phyloP scores from a whole-genome alignment of 37 sponge, comb jelly and placozoan species.

The Cliona cf. orientalis region DNA sequence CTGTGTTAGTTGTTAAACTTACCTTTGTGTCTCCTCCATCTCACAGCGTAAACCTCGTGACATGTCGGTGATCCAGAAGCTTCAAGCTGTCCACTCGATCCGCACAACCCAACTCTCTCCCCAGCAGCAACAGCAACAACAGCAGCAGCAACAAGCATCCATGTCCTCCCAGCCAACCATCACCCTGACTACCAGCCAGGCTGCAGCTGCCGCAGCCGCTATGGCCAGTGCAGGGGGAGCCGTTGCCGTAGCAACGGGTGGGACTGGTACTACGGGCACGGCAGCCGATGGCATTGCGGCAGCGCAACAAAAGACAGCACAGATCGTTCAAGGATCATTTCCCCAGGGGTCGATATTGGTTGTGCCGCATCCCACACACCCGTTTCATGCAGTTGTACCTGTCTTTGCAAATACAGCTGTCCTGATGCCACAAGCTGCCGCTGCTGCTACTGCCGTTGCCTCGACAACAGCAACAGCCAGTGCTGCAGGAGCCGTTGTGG shows the following conservation, averaged over 20 bases:
- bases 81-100: slow-evolving; percentile 29
- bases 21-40: neutral
- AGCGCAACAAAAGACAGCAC: neutral
- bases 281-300: neutral
- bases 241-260: too few relatives aligned
- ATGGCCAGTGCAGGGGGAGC: neutral
- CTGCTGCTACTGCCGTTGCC: neutral
- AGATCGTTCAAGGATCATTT: slow-evolving; percentile 17
- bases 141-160: neutral
- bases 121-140: too few relatives aligned
- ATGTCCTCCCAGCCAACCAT: neutral
- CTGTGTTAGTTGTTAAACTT: neutral
- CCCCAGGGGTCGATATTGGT: slow-evolving; percentile 60
- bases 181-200: neutral
- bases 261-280: too few relatives aligned
- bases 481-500: too few relatives aligned
- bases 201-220: neutral
- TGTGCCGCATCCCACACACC: slow-evolving; percentile 16
- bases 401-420: slow-evolving; percentile 48
- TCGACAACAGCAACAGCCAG: too few relatives aligned
- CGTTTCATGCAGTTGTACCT: slow-evolving; percentile 37
- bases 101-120: too few relatives aligned
- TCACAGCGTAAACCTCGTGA: slow-evolving; percentile 49
- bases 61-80: slow-evolving; percentile 20
- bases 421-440: slow-evolving; percentile 36